Evolutionary conservation across 1,140 invertebrate species (phyloP), one percentile per base, ranked within the genome.

Genomic region (Ips nitidus): DNA sequence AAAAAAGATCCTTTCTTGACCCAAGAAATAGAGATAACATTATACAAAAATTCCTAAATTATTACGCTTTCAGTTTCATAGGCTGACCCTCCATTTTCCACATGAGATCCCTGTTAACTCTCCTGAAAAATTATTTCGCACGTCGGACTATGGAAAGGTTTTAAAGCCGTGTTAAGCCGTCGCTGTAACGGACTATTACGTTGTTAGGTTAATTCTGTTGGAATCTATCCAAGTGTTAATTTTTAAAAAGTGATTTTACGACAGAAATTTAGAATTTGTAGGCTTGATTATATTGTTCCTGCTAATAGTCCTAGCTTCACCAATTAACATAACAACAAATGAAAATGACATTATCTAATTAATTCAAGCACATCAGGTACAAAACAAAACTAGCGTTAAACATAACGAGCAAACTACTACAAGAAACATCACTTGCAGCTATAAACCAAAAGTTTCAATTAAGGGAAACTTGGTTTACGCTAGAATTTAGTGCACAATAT

Each of bases 41-140:
- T 22, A 22, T 22, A 22, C 22, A 22, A 22, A 22, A 22, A 22
- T 22, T 22, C 22, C 22, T 22, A 22, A 22, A 22, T 22, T 22
- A 50, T 50, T 50, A 8, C 45, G 22, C 38, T 22, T 60, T 41
- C n/a, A 42, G n/a, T 42, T 3, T 42, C 39, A 60, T 37, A 59
- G 39, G 45, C 42, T 52, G 60, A 50, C 42, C 42, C 8, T 59
- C 22, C 50, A 52, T 62, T 62, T 62, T 62, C 38, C 60, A 38
- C 60, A 50, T 62, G 60, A 52, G 36, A 47, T 50, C 42, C 43
- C 38, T n/a, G 42, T 39, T 62, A 52, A 38, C 60, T 62, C 60
- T 52, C 22, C 42, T 50, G 60, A 62, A 62, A 62, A 62, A 62
- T 62, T 62, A 62, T 47, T 62, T 62, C 41, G 45, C 60, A 62